These are phyloP conservation scores for Octopus bimaculoides DNA, from an alignment of 1,140 invertebrate genomes.

Conservation along the genomic window DNA sequence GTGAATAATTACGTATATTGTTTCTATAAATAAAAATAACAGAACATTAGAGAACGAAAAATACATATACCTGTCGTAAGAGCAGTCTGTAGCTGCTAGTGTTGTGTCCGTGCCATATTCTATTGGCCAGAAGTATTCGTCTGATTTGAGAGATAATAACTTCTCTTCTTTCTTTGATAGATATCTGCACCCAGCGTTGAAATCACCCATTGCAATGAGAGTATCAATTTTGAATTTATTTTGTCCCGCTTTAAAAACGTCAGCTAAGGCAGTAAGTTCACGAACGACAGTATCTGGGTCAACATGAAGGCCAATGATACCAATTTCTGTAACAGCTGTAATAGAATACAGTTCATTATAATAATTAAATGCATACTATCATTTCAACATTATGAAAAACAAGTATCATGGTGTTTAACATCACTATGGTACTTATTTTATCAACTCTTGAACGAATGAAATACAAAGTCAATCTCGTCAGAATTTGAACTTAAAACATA, in stretches of 20 bases:
- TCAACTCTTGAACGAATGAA: no score
- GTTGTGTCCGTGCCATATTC: slow-evolving; percentile 51
- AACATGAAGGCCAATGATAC: slow-evolving; percentile 26
- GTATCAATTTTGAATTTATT: slow-evolving; percentile 17
- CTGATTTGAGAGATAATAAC: slow-evolving; percentile 37
- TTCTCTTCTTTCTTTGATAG: slow-evolving; percentile 36
- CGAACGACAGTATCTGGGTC: slow-evolving; percentile 24
- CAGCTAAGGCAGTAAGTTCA: slow-evolving; percentile 24
- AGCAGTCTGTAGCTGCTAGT: slow-evolving; percentile 44
- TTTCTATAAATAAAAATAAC: no score
- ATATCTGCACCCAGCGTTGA: slow-evolving; percentile 55
- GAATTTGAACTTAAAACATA: no score
- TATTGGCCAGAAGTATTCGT: slow-evolving; percentile 51
- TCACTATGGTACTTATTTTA: no score
- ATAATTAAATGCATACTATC: no score
- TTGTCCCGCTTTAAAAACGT: slow-evolving; percentile 19
- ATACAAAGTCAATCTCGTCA: no score
- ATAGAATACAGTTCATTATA: neutral
- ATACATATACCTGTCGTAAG: slow-evolving; percentile 49
- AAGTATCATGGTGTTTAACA: no score
- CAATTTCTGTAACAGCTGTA: slow-evolving; percentile 25
- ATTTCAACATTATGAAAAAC: no score
- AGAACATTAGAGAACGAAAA: neutral
- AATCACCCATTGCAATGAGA: slow-evolving; percentile 50
- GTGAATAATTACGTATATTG: no score